phyloP scores from a whole-genome alignment of 2,113 vertebrate species.

The Hirundichthys speculiger region DNA sequence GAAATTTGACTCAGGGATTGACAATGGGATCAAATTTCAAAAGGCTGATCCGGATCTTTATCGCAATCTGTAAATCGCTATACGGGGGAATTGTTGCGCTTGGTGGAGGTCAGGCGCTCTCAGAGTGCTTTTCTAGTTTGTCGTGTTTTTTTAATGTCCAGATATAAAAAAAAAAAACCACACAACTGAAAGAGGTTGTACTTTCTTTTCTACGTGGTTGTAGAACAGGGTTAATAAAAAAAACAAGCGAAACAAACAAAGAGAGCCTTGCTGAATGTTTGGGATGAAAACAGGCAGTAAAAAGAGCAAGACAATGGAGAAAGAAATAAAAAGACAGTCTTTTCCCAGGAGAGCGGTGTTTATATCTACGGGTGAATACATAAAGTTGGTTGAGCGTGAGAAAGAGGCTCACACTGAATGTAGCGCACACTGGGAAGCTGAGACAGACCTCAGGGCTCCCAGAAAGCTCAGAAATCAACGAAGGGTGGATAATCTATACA shows the following conservation, averaged over 20 bases:
- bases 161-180: too few relatives aligned
- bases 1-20: too few relatives aligned
- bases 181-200: too few relatives aligned
- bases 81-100: too few relatives aligned
- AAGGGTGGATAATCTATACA: slow-evolving; percentile 73
- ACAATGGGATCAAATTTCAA: too few relatives aligned
- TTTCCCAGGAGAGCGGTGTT: slow-evolving; percentile 57
- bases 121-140: too few relatives aligned
- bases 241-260: not conserved
- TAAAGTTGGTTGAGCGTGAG: slow-evolving; percentile 73
- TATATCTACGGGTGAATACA: slow-evolving; percentile 67
- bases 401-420: slow-evolving; percentile 51
- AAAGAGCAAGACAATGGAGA: slow-evolving; percentile 40
- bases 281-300: slow-evolving; percentile 26
- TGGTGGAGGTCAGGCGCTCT: too few relatives aligned
- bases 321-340: slow-evolving; percentile 10
- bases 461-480: slow-evolving; percentile 66
- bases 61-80: too few relatives aligned
- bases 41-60: too few relatives aligned
- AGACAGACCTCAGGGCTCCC: slow-evolving; percentile 64
- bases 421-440: slow-evolving; percentile 59
- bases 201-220: too few relatives aligned
- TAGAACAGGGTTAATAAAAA: not conserved
- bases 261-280: slow-evolving; percentile 2
- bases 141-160: too few relatives aligned